These are phyloP conservation scores for Apantesis nais DNA, from an alignment of 2,888 invertebrate species.

Conservation along the genomic window DNA sequence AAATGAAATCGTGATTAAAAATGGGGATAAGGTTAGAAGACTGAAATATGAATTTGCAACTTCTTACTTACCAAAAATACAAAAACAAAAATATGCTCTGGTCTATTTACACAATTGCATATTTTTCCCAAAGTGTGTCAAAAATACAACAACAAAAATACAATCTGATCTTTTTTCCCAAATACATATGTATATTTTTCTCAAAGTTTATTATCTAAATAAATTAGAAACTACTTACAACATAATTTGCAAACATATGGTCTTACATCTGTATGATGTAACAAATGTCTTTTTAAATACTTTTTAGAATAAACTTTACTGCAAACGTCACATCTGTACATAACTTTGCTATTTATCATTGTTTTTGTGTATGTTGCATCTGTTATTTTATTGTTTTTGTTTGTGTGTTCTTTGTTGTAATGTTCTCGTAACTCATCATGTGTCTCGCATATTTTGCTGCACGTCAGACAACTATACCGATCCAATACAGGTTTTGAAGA, in stretches of 20 bases:
- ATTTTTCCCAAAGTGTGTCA: too few relatives aligned
- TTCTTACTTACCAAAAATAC: too few relatives aligned
- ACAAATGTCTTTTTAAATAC: slow-evolving; percentile 57
- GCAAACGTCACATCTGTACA: slow-evolving; percentile 64
- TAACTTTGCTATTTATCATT: slow-evolving; percentile 29
- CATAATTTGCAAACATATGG: slow-evolving; percentile 75
- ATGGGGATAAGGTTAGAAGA: too few relatives aligned
- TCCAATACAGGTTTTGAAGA: slow-evolving; percentile 15
- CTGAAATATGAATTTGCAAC: too few relatives aligned
- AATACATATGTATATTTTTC: neutral
- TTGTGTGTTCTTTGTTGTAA: slow-evolving; percentile 53
- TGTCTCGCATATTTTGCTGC: slow-evolving; percentile 50
- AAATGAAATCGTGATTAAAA: too few relatives aligned
- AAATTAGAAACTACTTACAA: slow-evolving; percentile 56
- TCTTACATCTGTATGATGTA: slow-evolving; percentile 57
- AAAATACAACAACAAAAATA: neutral
- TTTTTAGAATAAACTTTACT: slow-evolving; percentile 54
- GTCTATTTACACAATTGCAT: too few relatives aligned
- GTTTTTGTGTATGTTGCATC: slow-evolving; percentile 36
- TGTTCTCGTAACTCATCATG: slow-evolving; percentile 56
- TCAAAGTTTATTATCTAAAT: neutral
- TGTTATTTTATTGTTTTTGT: slow-evolving; percentile 13
- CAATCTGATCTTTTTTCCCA: neutral
- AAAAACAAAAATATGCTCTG: too few relatives aligned
- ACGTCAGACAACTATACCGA: slow-evolving; percentile 56